These are phyloP conservation scores for Sebastes vulpes DNA, from an alignment of 2,797 vertebrate genomes.

Conservation along the genomic window DNA sequence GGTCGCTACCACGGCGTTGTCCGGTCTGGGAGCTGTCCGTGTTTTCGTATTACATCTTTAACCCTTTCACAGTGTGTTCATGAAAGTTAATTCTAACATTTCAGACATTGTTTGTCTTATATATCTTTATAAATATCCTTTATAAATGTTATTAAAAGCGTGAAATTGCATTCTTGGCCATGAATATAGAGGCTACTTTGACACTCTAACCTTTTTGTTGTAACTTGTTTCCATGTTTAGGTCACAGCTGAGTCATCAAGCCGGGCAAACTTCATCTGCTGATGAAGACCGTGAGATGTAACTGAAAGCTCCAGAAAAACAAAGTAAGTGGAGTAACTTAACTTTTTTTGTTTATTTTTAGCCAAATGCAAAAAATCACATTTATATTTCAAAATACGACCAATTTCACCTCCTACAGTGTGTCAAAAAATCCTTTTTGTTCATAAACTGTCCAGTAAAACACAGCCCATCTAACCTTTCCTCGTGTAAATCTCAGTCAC, in stretches of 20 bases:
- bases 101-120: background rate
- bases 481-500: no score
- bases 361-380: no score
- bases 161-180: no score
- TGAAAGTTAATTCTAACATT: no score
- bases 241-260: background rate
- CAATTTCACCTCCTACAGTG: background rate
- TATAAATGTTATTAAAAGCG: background rate
- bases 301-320: background rate
- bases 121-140: background rate
- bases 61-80: no score
- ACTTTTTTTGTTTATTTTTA: background rate
- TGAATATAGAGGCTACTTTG: background rate
- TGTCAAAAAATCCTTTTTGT: background rate
- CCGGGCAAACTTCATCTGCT: background rate
- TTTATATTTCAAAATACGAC: background rate
- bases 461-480: background rate
- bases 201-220: background rate
- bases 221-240: background rate
- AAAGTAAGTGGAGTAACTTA: background rate
- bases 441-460: background rate
- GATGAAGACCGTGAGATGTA: background rate
- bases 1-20: no score
- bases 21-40: no score
- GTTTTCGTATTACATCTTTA: no score